phyloP scores from a whole-genome alignment of 2,113 vertebrate species.

The Apteryx mantelli region DNA sequence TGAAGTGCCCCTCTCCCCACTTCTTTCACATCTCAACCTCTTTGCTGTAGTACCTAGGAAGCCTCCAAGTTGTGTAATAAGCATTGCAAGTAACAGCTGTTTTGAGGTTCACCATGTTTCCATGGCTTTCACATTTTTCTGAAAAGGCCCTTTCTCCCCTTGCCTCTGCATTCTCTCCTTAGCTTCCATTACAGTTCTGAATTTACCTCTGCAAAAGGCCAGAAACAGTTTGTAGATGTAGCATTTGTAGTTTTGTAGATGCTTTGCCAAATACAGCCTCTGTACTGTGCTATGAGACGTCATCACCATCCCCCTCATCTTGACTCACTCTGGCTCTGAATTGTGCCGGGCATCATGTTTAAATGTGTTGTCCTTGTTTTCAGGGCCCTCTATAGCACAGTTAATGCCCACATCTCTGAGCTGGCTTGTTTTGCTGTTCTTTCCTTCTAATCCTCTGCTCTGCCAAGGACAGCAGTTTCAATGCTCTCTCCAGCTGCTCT shows the following conservation, averaged over 20 bases:
- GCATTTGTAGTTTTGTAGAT: slow-evolving; percentile 1
- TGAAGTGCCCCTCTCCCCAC: neutral
- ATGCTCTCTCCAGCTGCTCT: neutral
- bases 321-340: slow-evolving; percentile 46
- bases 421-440: neutral
- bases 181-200: neutral
- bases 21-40: neutral
- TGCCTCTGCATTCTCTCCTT: neutral
- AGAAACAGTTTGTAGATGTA: neutral
- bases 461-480: neutral
- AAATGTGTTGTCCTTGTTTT: neutral
- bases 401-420: neutral
- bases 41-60: neutral
- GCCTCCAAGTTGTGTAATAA: neutral
- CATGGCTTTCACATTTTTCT: neutral
- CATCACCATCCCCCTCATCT: slow-evolving; percentile 52
- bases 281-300: neutral
- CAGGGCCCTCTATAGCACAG: accelerated
- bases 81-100: neutral
- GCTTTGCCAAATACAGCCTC: slow-evolving; percentile 38
- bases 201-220: neutral
- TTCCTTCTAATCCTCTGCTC: neutral
- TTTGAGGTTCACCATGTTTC: neutral
- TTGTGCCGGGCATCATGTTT: neutral
- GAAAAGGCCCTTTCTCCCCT: neutral